A percentile compares a stretch with the other conserved stretches of the same genome.
Evolutionary conservation across 2,888 invertebrate genomes (phyloP).

Genomic region (Cheiracanthium punctorium): DNA sequence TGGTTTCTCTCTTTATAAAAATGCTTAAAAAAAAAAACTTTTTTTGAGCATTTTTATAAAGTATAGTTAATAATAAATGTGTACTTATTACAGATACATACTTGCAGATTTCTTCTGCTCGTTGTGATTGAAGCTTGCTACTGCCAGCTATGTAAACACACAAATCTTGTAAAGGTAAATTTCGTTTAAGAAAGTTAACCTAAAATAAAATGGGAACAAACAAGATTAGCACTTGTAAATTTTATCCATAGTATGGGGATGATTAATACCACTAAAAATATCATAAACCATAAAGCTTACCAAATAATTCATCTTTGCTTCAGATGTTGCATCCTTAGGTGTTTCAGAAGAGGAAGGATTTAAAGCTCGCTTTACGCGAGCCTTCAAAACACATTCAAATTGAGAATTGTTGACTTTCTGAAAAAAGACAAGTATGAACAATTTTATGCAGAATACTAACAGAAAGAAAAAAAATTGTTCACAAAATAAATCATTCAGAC

Average conservation of each 20-base stretch:
- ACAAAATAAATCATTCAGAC: too few species aligned
- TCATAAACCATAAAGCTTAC: conserved; percentile 29
- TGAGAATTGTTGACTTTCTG: conserved; percentile 64
- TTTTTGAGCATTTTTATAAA: too few species aligned
- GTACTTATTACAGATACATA: too few species aligned
- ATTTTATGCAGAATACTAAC: conserved; percentile 7
- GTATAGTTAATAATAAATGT: too few species aligned
- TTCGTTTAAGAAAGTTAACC: conserved; percentile 70
- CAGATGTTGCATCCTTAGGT: conserved; percentile 68
- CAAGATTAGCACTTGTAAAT: too few species aligned
- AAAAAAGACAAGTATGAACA: conserved; percentile 8
- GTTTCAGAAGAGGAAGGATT: conserved; percentile 71
- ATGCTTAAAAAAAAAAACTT: too few species aligned
- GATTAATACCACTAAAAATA: neutral
- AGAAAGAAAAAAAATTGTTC: too few species aligned
- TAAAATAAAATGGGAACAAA: conserved; percentile 6
- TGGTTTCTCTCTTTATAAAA: too few species aligned
- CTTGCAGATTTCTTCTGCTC: conserved; percentile 71
- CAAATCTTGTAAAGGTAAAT: conserved; percentile 69
- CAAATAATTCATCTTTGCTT: conserved; percentile 71
- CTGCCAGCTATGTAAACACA: conserved; percentile 71
- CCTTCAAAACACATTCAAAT: conserved; percentile 63
- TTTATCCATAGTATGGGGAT: too few species aligned
- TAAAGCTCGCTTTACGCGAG: conserved; percentile 68
- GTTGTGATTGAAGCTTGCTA: conserved; percentile 60